Evolutionary conservation across 1,140 invertebrate species (phyloP), one percentile per base, ranked within the genome.

Genomic region (Sarcophaga bullata): DNA sequence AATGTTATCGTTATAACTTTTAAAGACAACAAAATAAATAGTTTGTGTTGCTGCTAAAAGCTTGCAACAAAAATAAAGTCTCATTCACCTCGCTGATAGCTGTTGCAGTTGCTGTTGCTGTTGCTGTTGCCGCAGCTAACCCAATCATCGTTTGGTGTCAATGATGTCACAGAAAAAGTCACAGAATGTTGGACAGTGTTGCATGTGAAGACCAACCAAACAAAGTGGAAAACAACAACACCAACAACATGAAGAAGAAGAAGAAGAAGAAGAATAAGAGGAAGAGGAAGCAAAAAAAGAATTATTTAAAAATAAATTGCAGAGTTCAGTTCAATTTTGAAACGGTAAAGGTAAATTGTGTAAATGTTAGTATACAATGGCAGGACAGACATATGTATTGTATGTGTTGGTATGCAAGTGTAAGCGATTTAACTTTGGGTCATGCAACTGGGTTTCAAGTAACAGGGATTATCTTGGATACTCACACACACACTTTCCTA

Each of bases 1-100:
- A n/a, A 68, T 6, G 17, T 68, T 68, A 68, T 68, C 62, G 62
- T 68, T 68, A 68, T 19, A 68, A 68, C n/a, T 25, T 5, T 68
- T 68, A 58, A 68, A 68, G 62, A 68, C 62, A 17, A 68, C 62
- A 19, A 68, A 68, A 19, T 68, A 68, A 37, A 68, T 68, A 68
- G 62, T 68, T 68, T 68, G 17, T 68, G 62, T 68, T 25, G 62
- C 62, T 25, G 6, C n/a, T n/a, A n/a, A n/a, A n/a, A n/a, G n/a
- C n/a, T n/a, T n/a, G n/a, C 52, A 58, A 58, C 54, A 15, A 58
- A n/a, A 68, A 17, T 68, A 8, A 19, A 68, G 62, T 19, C 62
- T 10, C 62, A 37, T 4, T 37, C 25, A 37, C 25, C 4, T 3
- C 19, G 17, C 19, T 68, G 62, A 68, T 68, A 19, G 25, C 25